Evolutionary conservation across 1,140 invertebrate species (phyloP), one percentile per base, ranked within the genome.

Genomic region (Brachionus koreanus): DNA sequence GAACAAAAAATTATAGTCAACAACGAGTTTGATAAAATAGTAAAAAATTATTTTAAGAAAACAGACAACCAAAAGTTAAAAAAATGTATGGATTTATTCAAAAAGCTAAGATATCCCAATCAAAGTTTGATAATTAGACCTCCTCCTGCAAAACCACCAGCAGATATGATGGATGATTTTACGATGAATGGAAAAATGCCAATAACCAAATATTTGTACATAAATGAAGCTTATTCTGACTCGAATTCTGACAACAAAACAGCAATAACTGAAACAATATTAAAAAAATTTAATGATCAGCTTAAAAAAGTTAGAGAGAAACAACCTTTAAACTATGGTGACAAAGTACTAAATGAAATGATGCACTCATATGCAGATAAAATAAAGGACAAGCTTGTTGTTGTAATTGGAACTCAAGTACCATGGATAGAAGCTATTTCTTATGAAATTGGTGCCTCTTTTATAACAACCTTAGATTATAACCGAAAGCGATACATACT

Each of bases 141-240:
- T n/a, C 72, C 72, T 37, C 72, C 72, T 12, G 16, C 16, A 3
- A 52, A 75, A 46, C 72, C 72, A 23, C 72, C 72, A 7, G 72
- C 72, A 13, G 37, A 75, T 13, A 23, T 75, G 39, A 13, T 43
- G 12, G 13, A 75, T 5, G 72, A 75, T 43, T 75, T 75, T 42
- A 52, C 39, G 3, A 43, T 46, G 72, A 75, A 75, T 42, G 72
- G 72, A 75, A 25, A 75, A 29, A 75, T 75, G 72, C 72, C 72
- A 12, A 75, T 75, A 1, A 75, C 39, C 9, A 75, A 52, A 12
- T 46, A 75, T 25, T 43, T 12, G 39, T 75, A 75, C 37, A 12
- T 75, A 3, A 43, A 75, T 19, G 37, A 29, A 7, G 37, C 72
- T 10, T 75, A 75, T 75, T 23, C 72, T 19, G 72, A 75, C 19